Conservation (phyloP, 2,113 vertebrate genomes). For the Macaca fascicularis region T2T-MFA8v1.1 NC_088391.1:16720501-16721000, state of each 20-base stretch:
- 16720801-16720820: neutral
- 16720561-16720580: neutral
- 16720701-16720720: neutral
- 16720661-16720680: neutral
- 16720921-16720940: neutral
- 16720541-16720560: neutral
- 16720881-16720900: neutral
- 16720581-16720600: neutral
- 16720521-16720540: neutral
- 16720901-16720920: neutral
- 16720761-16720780: neutral
- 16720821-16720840: neutral
- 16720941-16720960: neutral
- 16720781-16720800: neutral
- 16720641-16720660: neutral
- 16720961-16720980: neutral
- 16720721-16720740: neutral
- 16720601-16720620: neutral
- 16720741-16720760: neutral
- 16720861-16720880: neutral
- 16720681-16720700: neutral
- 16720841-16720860: neutral
- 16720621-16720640: neutral
- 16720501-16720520: neutral
- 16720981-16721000: neutral